Evolutionary conservation across 92 coral and sea anemone genomes (phyloP), one percentile per base, ranked within the genome.

Genomic region (Umimayanthus chanpuru): DNA sequence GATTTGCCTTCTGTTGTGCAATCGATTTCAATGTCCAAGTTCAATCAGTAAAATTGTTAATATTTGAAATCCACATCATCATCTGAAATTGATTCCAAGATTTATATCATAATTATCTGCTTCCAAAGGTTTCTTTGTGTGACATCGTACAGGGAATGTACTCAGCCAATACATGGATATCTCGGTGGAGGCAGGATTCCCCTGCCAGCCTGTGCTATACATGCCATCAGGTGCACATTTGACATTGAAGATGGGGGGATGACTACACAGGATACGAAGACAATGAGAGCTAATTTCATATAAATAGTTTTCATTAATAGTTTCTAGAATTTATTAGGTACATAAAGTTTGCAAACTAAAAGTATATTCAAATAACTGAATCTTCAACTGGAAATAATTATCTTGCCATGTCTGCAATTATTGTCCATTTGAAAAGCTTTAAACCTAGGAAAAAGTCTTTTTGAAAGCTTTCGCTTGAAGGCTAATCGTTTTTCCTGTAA

Each of bases 141-240:
- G 73, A 67, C 73, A 67, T 16, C 73, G 32, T 67, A 67, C 73
- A 67, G 73, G 56, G 84, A 79, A 79, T 41, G 55, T 41, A 80
- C 85, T 11, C 55, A 64, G 71, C 67, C 50, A 21, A 64, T 80
- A 6, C 66, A 80, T 50, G 85, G 85, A 80, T 79, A 36, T 40
- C 66, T 80, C 4, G 65, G 55, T 80, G 85, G 85, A 20, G 65
- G 65, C 65, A 21, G 85, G 85, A 80, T 80, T 40, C 71, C 85
- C 56, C 85, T 80, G 32, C 72, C 72, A 49, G 55, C 85, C 39
- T 67, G 73, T 67, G 85, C 71, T 16, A 16, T 44, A 12, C 55
- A 44, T 50, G 85, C 85, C 28, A 80, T 80, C n/a, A 80, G 85
- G 65, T 50, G 65, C 55, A 64, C 29, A 14, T 80, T 80, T 80